A percentile compares a stretch with the other conserved stretches of the same genome.
Conservation (phyloP, 1,140 invertebrate species). For the Ceratosolen solmsi region DNA sequence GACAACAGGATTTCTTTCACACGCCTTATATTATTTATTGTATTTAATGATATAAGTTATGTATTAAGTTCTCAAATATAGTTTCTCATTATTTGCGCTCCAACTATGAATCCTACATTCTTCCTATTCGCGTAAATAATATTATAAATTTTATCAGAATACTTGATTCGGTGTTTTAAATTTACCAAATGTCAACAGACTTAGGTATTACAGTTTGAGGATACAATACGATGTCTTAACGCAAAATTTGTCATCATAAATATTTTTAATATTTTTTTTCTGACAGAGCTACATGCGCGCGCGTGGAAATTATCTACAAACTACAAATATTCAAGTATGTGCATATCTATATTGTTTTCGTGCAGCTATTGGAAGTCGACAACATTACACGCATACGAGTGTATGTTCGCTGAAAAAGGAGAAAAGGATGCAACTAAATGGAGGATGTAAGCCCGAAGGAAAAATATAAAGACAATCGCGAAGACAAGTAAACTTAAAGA, state of each 20-base stretch:
- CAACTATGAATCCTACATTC: too few relatives aligned
- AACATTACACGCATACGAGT: background rate
- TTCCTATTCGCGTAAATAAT: too few relatives aligned
- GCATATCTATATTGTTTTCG: slow-evolving; percentile 7
- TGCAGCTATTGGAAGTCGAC: background rate
- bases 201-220: background rate
- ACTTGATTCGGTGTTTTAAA: background rate
- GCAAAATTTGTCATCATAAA: slow-evolving; percentile 23
- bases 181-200: background rate
- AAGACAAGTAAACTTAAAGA: slow-evolving; percentile 9
- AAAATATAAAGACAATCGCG: slow-evolving; percentile 17
- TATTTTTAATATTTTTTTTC: background rate
- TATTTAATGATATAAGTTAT: too few relatives aligned
- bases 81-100: too few relatives aligned
- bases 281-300: background rate
- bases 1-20: too few relatives aligned
- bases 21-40: too few relatives aligned
- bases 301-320: slow-evolving; percentile 3
- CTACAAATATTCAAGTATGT: slow-evolving; percentile 22
- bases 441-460: background rate
- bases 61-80: too few relatives aligned
- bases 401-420: background rate
- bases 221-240: background rate
- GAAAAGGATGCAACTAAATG: background rate
- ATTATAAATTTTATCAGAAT: background rate